A percentile compares a stretch with the other conserved stretches of the same genome.
Evolutionary conservation across 2,113 vertebrate genomes (phyloP).

Genomic region (Thymallus thymallus): DNA sequence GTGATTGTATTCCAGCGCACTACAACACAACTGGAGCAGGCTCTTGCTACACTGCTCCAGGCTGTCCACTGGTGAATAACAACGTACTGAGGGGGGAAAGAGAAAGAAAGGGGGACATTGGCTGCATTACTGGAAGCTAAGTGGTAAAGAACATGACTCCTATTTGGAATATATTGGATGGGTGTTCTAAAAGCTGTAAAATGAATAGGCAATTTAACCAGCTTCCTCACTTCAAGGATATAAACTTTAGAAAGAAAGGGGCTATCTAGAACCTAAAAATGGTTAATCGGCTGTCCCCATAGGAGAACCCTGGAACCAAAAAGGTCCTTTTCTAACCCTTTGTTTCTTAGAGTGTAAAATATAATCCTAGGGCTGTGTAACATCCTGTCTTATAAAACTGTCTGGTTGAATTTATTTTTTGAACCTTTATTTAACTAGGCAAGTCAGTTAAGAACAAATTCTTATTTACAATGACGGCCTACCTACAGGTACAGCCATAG

Average conservation of each 20-base stretch:
- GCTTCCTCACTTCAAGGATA: background rate
- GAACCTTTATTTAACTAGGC: too few species aligned
- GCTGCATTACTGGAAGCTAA: background rate
- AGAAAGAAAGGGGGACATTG: background rate
- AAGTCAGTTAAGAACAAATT: too few species aligned
- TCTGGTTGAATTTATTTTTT: too few species aligned
- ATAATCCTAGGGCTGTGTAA: background rate
- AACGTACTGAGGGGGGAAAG: constrained; percentile 27
- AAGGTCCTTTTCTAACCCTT: too few species aligned
- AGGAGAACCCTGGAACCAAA: too few species aligned
- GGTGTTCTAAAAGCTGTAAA: background rate
- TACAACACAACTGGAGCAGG: constrained; percentile 83
- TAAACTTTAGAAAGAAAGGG: too few species aligned
- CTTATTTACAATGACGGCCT: too few species aligned
- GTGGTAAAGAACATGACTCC: background rate
- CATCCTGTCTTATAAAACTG: too few species aligned
- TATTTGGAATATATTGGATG: background rate
- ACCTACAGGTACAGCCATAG: too few species aligned
- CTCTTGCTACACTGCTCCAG: constrained; percentile 79
- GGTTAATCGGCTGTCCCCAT: too few species aligned
- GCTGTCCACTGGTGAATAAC: constrained; percentile 82
- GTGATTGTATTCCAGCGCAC: constrained; percentile 88
- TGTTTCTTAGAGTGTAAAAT: background rate
- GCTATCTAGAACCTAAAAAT: too few species aligned
- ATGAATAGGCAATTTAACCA: background rate